A percentile compares a stretch with the other conserved stretches of the same genome.
Evolutionary conservation across 2,113 vertebrate species (phyloP).

Genomic region (Sinocyclocheilus anshuiensis): DNA sequence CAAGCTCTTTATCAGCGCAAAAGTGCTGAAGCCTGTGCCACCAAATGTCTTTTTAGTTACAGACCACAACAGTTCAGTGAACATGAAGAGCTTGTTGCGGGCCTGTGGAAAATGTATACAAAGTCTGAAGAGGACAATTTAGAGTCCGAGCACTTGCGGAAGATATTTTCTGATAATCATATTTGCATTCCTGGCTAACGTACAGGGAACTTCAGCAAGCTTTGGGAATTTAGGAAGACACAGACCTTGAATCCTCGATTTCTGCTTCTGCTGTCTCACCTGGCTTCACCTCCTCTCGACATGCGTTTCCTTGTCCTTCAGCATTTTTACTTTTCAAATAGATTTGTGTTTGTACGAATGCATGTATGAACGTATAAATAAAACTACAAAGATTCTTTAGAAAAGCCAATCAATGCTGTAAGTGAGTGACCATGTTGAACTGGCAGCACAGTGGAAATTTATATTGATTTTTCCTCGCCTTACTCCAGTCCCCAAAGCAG

Average conservation of each 20-base stretch:
- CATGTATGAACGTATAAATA: conserved; percentile 36
- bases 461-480: conserved; percentile 69
- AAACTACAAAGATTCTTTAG: conserved; percentile 58
- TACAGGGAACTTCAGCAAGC: not conserved
- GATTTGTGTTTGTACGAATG: not conserved
- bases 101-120: conserved; percentile 36
- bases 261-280: not conserved
- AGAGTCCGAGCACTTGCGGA: not conserved
- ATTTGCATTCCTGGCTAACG: conserved; percentile 13
- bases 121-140: conserved; percentile 33
- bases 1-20: conserved; percentile 43
- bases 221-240: conserved; percentile 7
- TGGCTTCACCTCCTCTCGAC: not conserved
- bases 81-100: not conserved
- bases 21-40: conserved; percentile 24
- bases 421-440: conserved; percentile 63
- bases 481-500: conserved; percentile 58
- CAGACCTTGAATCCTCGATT: conserved; percentile 17
- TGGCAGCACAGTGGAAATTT: conserved; percentile 62
- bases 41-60: not conserved
- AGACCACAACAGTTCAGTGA: conserved; percentile 29
- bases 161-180: conserved; percentile 1
- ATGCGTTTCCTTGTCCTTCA: conserved; percentile 14
- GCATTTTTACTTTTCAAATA: conserved; percentile 2
- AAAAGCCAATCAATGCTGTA: conserved; percentile 73